These are phyloP conservation scores for Anorthoa munda DNA, from an alignment of 2,888 invertebrate genomes.

Conservation along the genomic window DNA sequence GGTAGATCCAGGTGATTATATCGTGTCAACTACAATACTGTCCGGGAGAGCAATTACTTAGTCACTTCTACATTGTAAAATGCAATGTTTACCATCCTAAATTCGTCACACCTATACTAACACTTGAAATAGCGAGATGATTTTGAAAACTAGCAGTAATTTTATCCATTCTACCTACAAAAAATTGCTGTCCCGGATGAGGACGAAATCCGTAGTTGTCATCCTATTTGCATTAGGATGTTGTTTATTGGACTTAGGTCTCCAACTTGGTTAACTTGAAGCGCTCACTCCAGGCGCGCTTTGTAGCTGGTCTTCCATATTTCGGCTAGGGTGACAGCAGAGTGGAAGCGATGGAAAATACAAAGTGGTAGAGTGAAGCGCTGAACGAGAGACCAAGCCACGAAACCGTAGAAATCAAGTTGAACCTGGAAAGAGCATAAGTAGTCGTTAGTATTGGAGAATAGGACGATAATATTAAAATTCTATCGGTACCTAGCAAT, in stretches of 20 bases:
- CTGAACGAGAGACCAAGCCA: conserved; percentile 98
- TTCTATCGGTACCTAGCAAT: not conserved
- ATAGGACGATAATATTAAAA: not conserved
- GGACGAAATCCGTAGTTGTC: conserved; percentile 84
- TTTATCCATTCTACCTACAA: conserved; percentile 82
- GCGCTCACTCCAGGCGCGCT: conserved; percentile 95
- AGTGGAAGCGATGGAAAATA: conserved; percentile 99
- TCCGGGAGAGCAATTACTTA: conserved; percentile 81
- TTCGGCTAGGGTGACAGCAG: conserved; percentile 98
- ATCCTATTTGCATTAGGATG: conserved; percentile 74
- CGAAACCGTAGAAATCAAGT: conserved; percentile 97
- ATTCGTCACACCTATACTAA: conserved; percentile 82
- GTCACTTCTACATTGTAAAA: conserved; percentile 68
- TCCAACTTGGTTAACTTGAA: conserved; percentile 67
- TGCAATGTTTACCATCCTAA: conserved; percentile 76
- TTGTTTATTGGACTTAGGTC: conserved; percentile 75
- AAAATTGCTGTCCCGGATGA: conserved; percentile 87
- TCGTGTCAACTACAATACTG: conserved; percentile 69
- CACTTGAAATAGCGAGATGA: conserved; percentile 82
- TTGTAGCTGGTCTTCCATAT: conserved; percentile 99
- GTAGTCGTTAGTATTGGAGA: conserved; percentile 1
- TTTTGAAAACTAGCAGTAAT: conserved; percentile 83
- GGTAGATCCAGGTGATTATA: conserved; percentile 70
- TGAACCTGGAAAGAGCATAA: conserved; percentile 91
- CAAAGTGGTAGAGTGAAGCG: conserved; percentile 98